Evolutionary conservation across 2,888 invertebrate species (phyloP).

Genomic region (Eupithecia insigniata): DNA sequence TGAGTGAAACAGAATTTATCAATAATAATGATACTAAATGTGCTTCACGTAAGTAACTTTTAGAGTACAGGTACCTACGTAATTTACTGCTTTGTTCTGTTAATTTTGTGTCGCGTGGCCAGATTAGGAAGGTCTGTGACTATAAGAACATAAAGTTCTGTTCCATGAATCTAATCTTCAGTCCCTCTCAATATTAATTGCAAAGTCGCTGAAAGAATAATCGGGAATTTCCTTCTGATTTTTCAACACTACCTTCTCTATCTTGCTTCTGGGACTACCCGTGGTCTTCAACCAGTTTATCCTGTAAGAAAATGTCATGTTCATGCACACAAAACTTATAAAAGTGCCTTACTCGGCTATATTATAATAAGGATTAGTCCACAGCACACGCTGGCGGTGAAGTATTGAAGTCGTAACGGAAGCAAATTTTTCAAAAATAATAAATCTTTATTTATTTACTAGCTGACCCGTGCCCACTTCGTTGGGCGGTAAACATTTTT

Average conservation of each 20-base stretch:
- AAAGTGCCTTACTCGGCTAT: background rate
- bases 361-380: background rate
- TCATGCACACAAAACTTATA: background rate
- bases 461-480: no score
- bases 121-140: background rate
- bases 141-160: background rate
- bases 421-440: background rate
- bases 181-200: constrained; percentile 64
- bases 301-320: constrained; percentile 64
- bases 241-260: constrained; percentile 89
- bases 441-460: no score
- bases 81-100: background rate
- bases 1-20: constrained; percentile 8
- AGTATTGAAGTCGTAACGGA: background rate
- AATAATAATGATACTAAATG: background rate
- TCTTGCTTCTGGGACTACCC: constrained; percentile 90
- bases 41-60: background rate
- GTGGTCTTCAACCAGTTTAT: constrained; percentile 83
- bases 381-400: background rate
- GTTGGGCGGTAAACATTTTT: no score
- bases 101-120: background rate
- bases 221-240: constrained; percentile 84
- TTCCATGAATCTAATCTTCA: constrained; percentile 30
- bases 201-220: constrained; percentile 79
- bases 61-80: no score